Percentiles rank a stretch among this genome's conserved stretches.
Conservation (phyloP, 2,888 invertebrate species). For the Phyllotreta cruciferae region DNA sequence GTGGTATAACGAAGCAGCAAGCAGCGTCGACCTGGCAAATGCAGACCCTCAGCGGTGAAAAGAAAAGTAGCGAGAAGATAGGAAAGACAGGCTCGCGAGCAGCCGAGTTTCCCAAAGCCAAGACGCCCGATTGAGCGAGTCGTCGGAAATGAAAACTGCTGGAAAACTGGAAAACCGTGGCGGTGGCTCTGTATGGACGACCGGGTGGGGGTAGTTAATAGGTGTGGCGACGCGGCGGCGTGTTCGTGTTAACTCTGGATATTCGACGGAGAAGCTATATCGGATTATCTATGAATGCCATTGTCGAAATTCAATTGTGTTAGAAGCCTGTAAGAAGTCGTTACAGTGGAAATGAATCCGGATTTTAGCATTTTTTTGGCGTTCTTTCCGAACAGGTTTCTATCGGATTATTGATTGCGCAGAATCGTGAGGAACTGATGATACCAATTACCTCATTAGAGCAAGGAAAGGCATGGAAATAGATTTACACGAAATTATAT, state of each 20-base stretch:
- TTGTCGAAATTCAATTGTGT: too few relatives aligned
- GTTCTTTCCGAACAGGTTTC: too few relatives aligned
- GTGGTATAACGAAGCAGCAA: conserved; percentile 10
- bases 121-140: conserved; percentile 20
- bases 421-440: too few relatives aligned
- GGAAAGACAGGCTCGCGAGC: not conserved
- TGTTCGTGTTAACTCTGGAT: not conserved
- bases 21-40: conserved; percentile 23
- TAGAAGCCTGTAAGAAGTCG: too few relatives aligned
- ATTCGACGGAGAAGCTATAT: not conserved
- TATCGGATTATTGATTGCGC: too few relatives aligned
- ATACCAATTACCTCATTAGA: too few relatives aligned
- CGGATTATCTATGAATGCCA: not conserved
- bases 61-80: conserved; percentile 10
- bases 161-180: conserved; percentile 18
- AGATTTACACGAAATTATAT: too few relatives aligned
- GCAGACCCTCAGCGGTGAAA: conserved; percentile 17
- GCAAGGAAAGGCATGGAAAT: too few relatives aligned
- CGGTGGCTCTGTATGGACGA: conserved; percentile 18
- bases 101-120: conserved; percentile 13
- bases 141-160: conserved; percentile 14
- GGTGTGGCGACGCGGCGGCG: conserved; percentile 19
- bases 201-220: conserved; percentile 19
- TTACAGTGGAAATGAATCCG: too few relatives aligned
- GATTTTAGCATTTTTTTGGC: too few relatives aligned